Percentiles rank a stretch among this genome's conserved stretches.
These are phyloP conservation scores for Varroa destructor DNA, from an alignment of 1,140 invertebrate species.

Conservation along the genomic window DNA sequence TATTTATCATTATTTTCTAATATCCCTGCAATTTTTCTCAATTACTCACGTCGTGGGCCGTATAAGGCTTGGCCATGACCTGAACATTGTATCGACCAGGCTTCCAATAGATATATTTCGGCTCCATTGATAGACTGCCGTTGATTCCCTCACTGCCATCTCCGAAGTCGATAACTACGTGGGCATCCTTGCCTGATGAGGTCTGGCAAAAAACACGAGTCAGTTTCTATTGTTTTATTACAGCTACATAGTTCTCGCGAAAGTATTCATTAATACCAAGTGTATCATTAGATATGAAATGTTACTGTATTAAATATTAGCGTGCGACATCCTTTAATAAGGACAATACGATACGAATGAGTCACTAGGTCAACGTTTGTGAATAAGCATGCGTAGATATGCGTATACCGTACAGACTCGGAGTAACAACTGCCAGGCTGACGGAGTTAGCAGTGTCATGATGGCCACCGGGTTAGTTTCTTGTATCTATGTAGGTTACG, in stretches of 20 bases:
- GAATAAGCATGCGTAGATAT: too few relatives aligned
- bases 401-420: too few relatives aligned
- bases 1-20: neutral
- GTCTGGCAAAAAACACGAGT: slow-evolving; percentile 30
- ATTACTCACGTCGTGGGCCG: slow-evolving; percentile 32
- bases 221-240: slow-evolving; percentile 29
- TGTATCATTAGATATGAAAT: slow-evolving; percentile 31
- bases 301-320: neutral
- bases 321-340: too few relatives aligned
- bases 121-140: slow-evolving; percentile 29
- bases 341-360: too few relatives aligned
- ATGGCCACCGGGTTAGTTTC: too few relatives aligned
- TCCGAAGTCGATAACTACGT: slow-evolving; percentile 33
- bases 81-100: slow-evolving; percentile 32
- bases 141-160: slow-evolving; percentile 32
- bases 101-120: slow-evolving; percentile 31
- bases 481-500: too few relatives aligned
- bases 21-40: neutral
- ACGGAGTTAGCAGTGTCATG: too few relatives aligned
- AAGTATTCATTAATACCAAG: neutral
- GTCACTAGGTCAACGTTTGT: too few relatives aligned
- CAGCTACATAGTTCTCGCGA: slow-evolving; percentile 28
- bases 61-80: slow-evolving; percentile 32
- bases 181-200: slow-evolving; percentile 32
- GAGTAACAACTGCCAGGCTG: too few relatives aligned